Base-by-base conservation (phyloP, 92 coral and sea anemone genomes). In the Porites evermanni region DNA sequence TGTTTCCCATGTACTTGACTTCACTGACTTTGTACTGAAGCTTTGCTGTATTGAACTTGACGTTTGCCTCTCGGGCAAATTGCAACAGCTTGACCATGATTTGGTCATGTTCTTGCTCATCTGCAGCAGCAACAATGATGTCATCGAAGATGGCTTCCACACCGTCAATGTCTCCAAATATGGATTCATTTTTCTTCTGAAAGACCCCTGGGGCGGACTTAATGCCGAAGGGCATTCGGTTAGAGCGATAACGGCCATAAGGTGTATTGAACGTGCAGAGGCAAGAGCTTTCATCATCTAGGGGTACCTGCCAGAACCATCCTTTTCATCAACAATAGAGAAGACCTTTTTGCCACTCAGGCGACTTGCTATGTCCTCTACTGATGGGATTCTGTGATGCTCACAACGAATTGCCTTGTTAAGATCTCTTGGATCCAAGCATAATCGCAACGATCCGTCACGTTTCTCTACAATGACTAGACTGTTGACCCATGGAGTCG, bases 1-100 rank as follows among this genome's bases (percentile, higher is more conserved):
- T 76, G 74, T 78, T 86, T 21, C 88, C 90, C 86, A 86, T 83
- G 82, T 90, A 90, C 83, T 90, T 90, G 60, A 86, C 93, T 69
- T 86, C 83, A 47, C 67, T 79, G 7, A 86, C 84, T 52, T 53
- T 82, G 18, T 53, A 77, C 63, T 54, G 67, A 29, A 85, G 69
- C 67, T 77, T 85, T 53, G 59, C 67, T 50, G 68, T 5, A 26
- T 83, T 83, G 52, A 71, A 83, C 72, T 83, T 83, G 11, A 72
- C 79, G 32, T 83, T 83, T 4, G 72, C 87, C 29, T 83, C 65
- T 67, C 75, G 32, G 0, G 75, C 75, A 16, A 74, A 19, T 56
- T 38, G 75, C 17, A 80, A 32, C 9, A 67, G 75, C 76, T 80
- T 80, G 12, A 65, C 9, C 56, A 53, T 53, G 56, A 53, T 53